A percentile compares a stretch with the other conserved stretches of the same genome.
phyloP scores from a whole-genome alignment of 2,113 vertebrate genomes.

The Stegastes partitus region DNA sequence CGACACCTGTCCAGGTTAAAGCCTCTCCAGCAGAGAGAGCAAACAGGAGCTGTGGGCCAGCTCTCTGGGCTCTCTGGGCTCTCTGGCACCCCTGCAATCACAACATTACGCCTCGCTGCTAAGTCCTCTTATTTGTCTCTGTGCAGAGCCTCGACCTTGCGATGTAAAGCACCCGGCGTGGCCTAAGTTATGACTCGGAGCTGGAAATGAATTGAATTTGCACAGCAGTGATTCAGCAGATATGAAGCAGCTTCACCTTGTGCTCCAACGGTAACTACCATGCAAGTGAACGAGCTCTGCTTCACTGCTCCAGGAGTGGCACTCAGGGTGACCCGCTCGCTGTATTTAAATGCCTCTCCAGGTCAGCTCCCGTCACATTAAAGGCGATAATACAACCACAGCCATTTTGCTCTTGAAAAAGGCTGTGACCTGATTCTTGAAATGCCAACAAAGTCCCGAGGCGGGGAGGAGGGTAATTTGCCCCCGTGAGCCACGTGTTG shows the following conservation, averaged over 20 bases:
- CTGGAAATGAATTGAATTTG: too few species aligned
- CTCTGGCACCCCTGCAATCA: constrained; percentile 40
- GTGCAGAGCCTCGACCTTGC: too few species aligned
- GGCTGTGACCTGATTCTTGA: constrained; percentile 25
- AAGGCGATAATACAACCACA: constrained; percentile 2
- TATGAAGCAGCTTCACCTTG: constrained; percentile 37
- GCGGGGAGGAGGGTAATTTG: not conserved
- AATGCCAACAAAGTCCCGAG: constrained; percentile 27
- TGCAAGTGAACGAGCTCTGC: not conserved
- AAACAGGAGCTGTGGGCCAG: constrained; percentile 34
- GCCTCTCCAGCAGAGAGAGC: constrained; percentile 9
- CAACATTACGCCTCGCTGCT: constrained; percentile 24
- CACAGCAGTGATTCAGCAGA: constrained; percentile 1
- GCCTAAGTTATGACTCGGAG: too few species aligned
- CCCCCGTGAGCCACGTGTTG: not conserved
- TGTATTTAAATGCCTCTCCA: constrained; percentile 35
- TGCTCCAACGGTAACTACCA: constrained; percentile 14
- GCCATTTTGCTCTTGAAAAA: constrained; percentile 26
- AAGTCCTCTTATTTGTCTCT: constrained; percentile 29
- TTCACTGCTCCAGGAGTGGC: not conserved
- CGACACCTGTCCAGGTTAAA: constrained; percentile 34
- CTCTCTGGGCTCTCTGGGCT: constrained; percentile 24
- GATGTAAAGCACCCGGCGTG: too few species aligned
- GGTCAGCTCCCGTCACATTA: constrained; percentile 22
- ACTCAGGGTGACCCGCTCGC: not conserved